Percentiles rank a stretch among this genome's conserved stretches.
Evolutionary conservation across 2,888 invertebrate species (phyloP).

Genomic region (Steinernema hermaphroditum): DNA sequence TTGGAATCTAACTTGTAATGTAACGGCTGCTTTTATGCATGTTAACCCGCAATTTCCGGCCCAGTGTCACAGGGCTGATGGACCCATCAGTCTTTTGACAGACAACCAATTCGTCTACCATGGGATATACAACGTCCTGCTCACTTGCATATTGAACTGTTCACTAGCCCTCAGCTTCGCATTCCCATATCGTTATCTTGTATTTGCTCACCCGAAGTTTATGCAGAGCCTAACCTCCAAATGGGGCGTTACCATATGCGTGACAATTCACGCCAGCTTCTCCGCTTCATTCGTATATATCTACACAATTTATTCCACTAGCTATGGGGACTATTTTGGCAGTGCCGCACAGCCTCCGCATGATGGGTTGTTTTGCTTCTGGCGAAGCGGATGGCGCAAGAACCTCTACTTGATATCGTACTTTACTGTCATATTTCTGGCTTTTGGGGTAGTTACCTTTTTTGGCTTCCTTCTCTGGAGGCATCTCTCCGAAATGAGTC

Average conservation of each 20-base stretch:
- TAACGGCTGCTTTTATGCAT: background rate
- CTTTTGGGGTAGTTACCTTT: too few relatives aligned
- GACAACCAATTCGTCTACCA: background rate
- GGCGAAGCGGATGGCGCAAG: background rate
- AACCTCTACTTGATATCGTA: background rate
- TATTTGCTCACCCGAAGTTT: background rate
- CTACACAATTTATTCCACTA: too few relatives aligned
- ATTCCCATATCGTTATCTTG: background rate
- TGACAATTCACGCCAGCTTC: too few relatives aligned
- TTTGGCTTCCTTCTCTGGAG: too few relatives aligned
- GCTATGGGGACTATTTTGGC: background rate
- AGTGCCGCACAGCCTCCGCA: background rate
- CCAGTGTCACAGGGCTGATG: background rate
- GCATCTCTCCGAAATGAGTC: too few relatives aligned
- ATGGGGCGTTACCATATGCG: background rate
- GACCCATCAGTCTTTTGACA: background rate
- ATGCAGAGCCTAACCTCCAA: background rate
- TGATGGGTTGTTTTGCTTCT: background rate
- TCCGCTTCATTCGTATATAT: too few relatives aligned
- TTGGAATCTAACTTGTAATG: background rate
- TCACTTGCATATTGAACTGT: background rate
- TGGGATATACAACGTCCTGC: background rate
- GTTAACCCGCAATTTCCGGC: background rate
- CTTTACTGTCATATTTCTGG: too few relatives aligned
- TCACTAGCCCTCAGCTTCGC: background rate